Base-by-base conservation (phyloP, 2,113 vertebrate genomes). In the Gadus macrocephalus region DNA sequence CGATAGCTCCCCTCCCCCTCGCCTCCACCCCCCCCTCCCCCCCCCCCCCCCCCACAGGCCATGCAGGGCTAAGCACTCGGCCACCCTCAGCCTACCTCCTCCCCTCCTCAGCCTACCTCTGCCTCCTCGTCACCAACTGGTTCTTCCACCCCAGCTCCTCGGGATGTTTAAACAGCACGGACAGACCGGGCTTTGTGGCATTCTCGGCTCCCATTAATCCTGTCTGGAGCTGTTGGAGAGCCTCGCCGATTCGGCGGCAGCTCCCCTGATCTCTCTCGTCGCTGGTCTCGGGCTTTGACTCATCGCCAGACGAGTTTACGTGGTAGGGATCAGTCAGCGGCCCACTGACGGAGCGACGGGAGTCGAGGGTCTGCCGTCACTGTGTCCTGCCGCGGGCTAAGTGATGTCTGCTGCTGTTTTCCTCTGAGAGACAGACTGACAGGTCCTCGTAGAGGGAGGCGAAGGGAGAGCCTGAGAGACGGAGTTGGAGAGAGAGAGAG, bases 101-200 rank as follows among this genome's bases (percentile, higher is more conserved):
- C 22, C 22, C 22, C 22, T 25, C 22, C 22, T 25, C 38, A 42
- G 38, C 38, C 5, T 42, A 5, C 38, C 9, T 5, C 38, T 11
- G 9, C 38, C 38, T 75, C 20, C 28, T 15, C 68, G 17, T 49
- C 71, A 65, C 70, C 17, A 76, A 78, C 80, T 79, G 82, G 70
- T 84, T 87, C 75, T 58, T 71, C 79, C 68, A 69, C 76, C 63
- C n/a, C 6, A 25, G 64, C 19, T 25, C 20, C 12, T 25, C 27
- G 69, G 16, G 64, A 68, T 74, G 72, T 85, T 85, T 78, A 77
- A 77, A 25, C 53, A 55, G 9, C 28, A 73, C 84, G 76, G 75
- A 73, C 71, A 63, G 66, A 72, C 73, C 59, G 66, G 15, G 5
- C 14, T 63, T 77, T 31, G 27, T 20, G 17, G 59, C 70, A 68